phyloP scores from a whole-genome alignment of 1,140 invertebrate genomes.

The Drosophila kanapiae region DNA sequence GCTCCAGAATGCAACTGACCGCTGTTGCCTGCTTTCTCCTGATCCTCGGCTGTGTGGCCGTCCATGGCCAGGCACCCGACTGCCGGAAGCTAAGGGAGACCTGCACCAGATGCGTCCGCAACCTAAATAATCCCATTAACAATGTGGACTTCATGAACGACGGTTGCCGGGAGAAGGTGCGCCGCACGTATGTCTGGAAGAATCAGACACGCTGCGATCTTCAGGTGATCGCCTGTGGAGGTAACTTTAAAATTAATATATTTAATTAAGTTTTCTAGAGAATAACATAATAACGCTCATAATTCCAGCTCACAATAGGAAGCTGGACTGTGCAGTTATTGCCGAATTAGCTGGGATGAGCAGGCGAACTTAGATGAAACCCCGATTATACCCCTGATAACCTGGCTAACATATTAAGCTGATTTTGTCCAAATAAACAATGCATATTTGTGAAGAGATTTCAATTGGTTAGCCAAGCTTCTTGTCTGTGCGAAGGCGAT shows the following conservation, averaged over 20 bases:
- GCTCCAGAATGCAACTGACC: conserved; percentile 43
- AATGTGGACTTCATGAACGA: conserved; percentile 40
- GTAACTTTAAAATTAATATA: not conserved
- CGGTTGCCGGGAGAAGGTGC: conserved; percentile 41
- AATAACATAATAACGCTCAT: too few species aligned
- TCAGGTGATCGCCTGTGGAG: conserved; percentile 36
- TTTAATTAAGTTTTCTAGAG: too few species aligned
- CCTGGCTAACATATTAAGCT: conserved; percentile 15
- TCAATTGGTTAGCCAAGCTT: conserved; percentile 14
- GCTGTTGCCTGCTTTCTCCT: conserved; percentile 25
- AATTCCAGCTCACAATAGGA: conserved; percentile 12
- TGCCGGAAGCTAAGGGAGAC: conserved; percentile 24
- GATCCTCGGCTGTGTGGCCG: conserved; percentile 25
- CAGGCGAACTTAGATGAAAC: conserved; percentile 9
- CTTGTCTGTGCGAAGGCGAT: conserved; percentile 14
- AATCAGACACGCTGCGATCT: conserved; percentile 46
- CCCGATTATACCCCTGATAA: not conserved
- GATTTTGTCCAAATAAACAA: conserved; percentile 34
- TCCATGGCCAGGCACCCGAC: conserved; percentile 31
- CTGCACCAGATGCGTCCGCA: conserved; percentile 25
- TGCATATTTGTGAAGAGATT: conserved; percentile 37
- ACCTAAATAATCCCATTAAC: conserved; percentile 14
- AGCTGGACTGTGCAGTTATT: conserved; percentile 23
- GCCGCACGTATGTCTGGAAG: conserved; percentile 17
- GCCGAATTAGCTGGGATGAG: conserved; percentile 29